A percentile compares a stretch with the other conserved stretches of the same genome.
Evolutionary conservation across 2,797 vertebrate species (phyloP).

Genomic region (Notamacropus eugenii): DNA sequence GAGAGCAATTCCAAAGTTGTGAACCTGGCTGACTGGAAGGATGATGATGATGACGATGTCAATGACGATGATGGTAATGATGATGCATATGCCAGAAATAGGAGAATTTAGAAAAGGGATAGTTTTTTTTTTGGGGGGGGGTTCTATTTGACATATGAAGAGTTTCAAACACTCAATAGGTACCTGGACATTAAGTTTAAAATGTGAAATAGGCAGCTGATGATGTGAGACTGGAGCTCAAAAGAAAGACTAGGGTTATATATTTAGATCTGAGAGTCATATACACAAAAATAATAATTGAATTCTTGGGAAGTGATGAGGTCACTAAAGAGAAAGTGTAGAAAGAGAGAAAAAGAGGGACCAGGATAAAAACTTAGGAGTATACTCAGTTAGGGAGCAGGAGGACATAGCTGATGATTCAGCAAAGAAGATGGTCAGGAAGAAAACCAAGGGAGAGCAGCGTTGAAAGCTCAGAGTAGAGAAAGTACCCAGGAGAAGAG

Average conservation of each 20-base stretch:
- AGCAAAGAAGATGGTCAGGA: neutral
- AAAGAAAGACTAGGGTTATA: neutral
- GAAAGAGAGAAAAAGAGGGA: neutral
- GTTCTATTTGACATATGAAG: neutral
- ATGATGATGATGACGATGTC: neutral
- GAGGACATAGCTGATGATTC: neutral
- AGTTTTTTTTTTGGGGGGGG: neutral
- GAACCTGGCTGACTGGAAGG: neutral
- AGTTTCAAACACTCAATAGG: neutral
- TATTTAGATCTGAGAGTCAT: neutral
- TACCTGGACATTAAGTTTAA: neutral
- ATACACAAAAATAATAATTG: neutral
- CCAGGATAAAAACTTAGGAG: neutral
- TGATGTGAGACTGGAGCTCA: neutral
- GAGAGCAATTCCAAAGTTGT: neutral
- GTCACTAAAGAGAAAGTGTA: neutral
- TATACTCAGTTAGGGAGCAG: neutral
- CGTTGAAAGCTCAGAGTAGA: neutral
- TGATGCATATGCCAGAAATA: neutral
- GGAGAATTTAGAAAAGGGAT: neutral
- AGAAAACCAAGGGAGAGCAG: neutral
- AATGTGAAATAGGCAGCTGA: neutral
- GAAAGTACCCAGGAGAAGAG: neutral
- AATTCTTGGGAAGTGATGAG: neutral
- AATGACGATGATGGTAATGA: no score